phyloP scores from a whole-genome alignment of 2,888 invertebrate species.

The Scrobipalpa atriplicella region DNA sequence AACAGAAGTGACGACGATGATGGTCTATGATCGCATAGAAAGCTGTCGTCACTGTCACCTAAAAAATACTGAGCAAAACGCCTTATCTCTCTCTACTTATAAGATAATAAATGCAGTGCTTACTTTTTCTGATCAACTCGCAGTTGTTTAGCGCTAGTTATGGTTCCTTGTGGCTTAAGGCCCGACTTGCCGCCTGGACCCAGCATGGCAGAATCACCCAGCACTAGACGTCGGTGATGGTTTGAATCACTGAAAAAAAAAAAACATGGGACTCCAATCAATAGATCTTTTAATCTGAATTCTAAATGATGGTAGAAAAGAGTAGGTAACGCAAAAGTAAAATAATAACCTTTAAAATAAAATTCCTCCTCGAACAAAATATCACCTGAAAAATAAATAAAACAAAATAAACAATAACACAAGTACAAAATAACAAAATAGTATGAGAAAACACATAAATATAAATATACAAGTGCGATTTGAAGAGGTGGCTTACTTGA shows the following conservation, averaged over 20 bases:
- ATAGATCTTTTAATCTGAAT: too few relatives aligned
- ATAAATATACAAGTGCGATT: not conserved
- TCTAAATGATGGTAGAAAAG: too few relatives aligned
- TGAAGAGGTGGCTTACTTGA: conserved; percentile 85
- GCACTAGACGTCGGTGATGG: conserved; percentile 92
- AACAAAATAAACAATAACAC: not conserved
- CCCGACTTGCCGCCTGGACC: conserved; percentile 90
- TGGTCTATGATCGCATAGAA: too few relatives aligned
- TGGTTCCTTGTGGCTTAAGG: conserved; percentile 93
- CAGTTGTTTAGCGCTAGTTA: conserved; percentile 94
- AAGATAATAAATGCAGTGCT: conserved; percentile 41
- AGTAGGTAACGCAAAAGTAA: too few relatives aligned
- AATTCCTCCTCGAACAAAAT: too few relatives aligned
- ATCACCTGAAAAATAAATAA: not conserved
- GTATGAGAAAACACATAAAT: not conserved
- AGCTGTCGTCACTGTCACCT: too few relatives aligned
- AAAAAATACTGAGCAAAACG: too few relatives aligned
- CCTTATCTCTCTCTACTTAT: too few relatives aligned
- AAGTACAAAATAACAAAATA: not conserved
- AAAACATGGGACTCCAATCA: too few relatives aligned
- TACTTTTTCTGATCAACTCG: conserved; percentile 95
- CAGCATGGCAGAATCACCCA: conserved; percentile 97
- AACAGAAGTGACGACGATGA: too few relatives aligned
- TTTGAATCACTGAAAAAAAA: conserved; percentile 91
- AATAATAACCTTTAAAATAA: too few relatives aligned